phyloP scores from a whole-genome alignment of 2,888 invertebrate genomes.

The Calameuta pallipes region DNA sequence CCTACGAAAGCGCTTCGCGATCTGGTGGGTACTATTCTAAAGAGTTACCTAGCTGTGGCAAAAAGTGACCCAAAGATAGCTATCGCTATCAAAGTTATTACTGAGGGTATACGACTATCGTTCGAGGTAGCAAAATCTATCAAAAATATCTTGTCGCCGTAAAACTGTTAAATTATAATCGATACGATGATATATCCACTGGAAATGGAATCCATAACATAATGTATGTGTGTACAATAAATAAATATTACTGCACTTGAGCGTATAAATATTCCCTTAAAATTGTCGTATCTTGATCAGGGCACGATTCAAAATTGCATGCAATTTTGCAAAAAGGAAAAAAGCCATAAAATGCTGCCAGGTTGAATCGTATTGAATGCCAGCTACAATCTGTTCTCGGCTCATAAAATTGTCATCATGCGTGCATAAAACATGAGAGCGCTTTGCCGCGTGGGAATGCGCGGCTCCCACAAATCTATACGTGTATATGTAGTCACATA shows the following conservation, averaged over 20 bases:
- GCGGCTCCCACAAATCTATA: constrained; percentile 47
- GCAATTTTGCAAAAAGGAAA: not conserved
- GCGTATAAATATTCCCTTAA: no score
- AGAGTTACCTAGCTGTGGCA: constrained; percentile 29
- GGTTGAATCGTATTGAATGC: constrained; percentile 17
- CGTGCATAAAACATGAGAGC: constrained; percentile 61
- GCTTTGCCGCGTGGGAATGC: constrained; percentile 45
- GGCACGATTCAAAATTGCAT: no score
- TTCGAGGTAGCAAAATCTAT: not conserved
- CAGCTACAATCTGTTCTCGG: constrained; percentile 48
- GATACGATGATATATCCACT: no score
- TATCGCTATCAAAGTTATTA: constrained; percentile 11
- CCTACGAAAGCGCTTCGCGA: constrained; percentile 24
- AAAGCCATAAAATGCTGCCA: constrained; percentile 6
- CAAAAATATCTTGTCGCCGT: not conserved
- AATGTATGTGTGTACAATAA: no score
- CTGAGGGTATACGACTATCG: constrained; percentile 13
- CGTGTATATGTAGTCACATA: constrained; percentile 19
- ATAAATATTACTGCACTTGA: no score
- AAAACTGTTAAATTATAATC: no score
- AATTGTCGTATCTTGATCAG: no score
- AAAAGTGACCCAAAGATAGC: constrained; percentile 26
- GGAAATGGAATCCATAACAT: no score
- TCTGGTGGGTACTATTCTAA: constrained; percentile 27
- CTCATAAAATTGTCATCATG: constrained; percentile 58